These are phyloP conservation scores for Cheilosia impressa DNA, from an alignment of 2,888 invertebrate species.

Conservation along the genomic window DNA sequence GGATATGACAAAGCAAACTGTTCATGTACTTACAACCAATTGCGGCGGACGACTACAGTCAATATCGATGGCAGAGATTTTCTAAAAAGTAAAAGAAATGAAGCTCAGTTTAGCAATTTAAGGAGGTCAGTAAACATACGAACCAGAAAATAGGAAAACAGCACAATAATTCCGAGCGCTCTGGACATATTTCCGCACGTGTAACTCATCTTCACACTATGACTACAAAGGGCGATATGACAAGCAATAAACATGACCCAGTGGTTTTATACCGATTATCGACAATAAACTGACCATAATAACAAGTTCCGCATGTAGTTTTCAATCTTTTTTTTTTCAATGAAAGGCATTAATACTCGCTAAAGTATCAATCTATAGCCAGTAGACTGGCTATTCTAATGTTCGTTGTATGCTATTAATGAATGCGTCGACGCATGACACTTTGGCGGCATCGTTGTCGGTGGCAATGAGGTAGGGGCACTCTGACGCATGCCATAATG, in stretches of 20 bases:
- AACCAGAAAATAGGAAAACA: slow-evolving; percentile 30
- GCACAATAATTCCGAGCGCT: slow-evolving; percentile 22
- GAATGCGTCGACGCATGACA: slow-evolving; percentile 60
- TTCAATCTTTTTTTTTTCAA: slow-evolving; percentile 10
- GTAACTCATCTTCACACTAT: slow-evolving; percentile 20
- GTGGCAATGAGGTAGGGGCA: background rate
- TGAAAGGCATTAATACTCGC: background rate
- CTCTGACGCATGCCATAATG: slow-evolving; percentile 6
- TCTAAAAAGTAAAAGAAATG: background rate
- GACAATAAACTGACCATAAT: slow-evolving; percentile 19
- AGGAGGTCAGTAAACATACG: background rate
- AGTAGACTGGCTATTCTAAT: background rate
- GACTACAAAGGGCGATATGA: slow-evolving; percentile 6
- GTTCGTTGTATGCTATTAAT: slow-evolving; percentile 35
- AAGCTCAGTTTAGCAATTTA: background rate
- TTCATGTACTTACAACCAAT: slow-evolving; percentile 79
- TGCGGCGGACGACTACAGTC: slow-evolving; percentile 81
- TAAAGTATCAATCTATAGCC: background rate
- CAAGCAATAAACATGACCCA: background rate
- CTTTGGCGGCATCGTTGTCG: background rate
- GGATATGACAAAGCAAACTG: background rate
- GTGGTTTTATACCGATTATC: slow-evolving; percentile 53
- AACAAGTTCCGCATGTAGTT: slow-evolving; percentile 41
- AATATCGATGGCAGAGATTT: slow-evolving; percentile 72
- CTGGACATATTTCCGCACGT: background rate